Base-by-base conservation (phyloP, 2,888 invertebrate species). In the Oscheius sp. region DNA sequence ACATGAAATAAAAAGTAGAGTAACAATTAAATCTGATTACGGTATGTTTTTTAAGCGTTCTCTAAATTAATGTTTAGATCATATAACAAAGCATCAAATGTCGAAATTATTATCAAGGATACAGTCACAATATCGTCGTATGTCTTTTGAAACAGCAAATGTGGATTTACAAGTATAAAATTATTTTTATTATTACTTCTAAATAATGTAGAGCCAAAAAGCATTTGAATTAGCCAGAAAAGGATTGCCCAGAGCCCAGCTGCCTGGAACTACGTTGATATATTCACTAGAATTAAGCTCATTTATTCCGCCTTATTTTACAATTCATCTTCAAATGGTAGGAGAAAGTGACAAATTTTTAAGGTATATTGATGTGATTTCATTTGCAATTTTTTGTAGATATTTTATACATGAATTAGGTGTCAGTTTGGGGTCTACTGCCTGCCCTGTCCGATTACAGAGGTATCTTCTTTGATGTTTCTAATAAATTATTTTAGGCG, bases 211-310 rank as follows among this genome's bases (percentile, higher is more conserved):
- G 85, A 94, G 94, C 52, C 94, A 97, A 89, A 92, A 93, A 55
- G 95, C 95, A 12, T 98, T 94, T 89, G 94, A 97, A 73, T 87
- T 97, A 73, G 96, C 96, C 7, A 91, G 92, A 0, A 90, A 93
- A 89, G 97, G 98, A 0, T 91, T 93, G 0, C 91, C 96, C 2
- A 91, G 95, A 73, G 95, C 97, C 0, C 90, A 91, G 0, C 63
- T 83, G 16, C 91, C 90, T 46, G 92, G 93, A 74, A 90, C 93
- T 27, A 94, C 95, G 0, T 90, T 96, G 41, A 87, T 97, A 27
- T 97, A 96, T 89, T 93, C 93, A 16, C 46, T 97, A 35, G 94
- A 93, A 89, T 93, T 95, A 89, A 92, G 94, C 1, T 91, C 93
- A 76, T 96, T 94, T 89, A 90, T 93, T 27, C 91, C 92, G 16